Base-by-base conservation (phyloP, 2,888 invertebrate genomes). In the Cephalotes varians region DNA sequence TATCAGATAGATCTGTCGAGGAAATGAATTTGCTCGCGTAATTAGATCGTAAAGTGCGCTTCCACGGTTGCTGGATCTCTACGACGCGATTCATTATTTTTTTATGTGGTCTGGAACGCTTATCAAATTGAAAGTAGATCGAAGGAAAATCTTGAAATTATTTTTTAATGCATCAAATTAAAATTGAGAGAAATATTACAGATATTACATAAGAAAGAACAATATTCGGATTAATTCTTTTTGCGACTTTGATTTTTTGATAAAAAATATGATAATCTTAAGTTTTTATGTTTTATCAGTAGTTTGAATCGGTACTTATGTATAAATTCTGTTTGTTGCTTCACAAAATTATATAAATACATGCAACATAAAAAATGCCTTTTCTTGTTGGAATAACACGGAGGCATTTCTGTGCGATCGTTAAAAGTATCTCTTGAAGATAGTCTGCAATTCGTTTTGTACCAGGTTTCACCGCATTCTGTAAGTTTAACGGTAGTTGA, bases 401-500 rank as follows among this genome's bases (percentile, higher is more conserved):
- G 18, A 9, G 65, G 5, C 44, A n/a, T 67, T 34, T 1, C 15
- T 15, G 15, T 21, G 40, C 25, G n/a, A n/a, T 60, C 21, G n/a
- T 12, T 60, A 73, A 51, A 76, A 67, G 34, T 51, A 1, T 67
- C 7, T 54, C 4, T 28, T 37, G 2, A 51, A 37, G 37, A 25
- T 49, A n/a, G 37, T n/a, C 18, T 40, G 62, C 60, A 58, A 49
- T 54, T 40, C 67, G 82, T 84, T 87, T 82, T 73, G 62, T 28
- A 31, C 47, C 80, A 79, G 80, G 40, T 62, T 69, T 81, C 69
- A 79, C 56, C 40, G 58, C 51, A 44, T 81, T 74, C 69, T 72
- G 76, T 81, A 81, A 80, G 37, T 87, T 85, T 80, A 82, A 69
- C 51, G 69, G 82, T 83, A 83, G 81, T 76, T 72, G 44, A 47